phyloP scores from a whole-genome alignment of 2,888 invertebrate genomes.

The Hipparchia semele region DNA sequence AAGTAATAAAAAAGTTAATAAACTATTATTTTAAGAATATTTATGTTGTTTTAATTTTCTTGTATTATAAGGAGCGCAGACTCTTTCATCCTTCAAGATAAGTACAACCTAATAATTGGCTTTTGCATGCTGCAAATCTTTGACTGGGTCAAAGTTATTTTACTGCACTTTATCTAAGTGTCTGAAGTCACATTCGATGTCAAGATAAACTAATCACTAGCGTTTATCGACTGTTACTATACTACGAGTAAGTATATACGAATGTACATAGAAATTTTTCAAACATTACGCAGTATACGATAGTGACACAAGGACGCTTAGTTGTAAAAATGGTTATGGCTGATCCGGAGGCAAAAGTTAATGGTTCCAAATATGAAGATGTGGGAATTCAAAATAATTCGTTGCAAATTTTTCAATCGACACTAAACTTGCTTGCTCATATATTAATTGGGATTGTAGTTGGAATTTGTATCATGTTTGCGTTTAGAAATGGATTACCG shows the following conservation, averaged over 20 bases:
- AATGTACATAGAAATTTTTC: constrained; percentile 25
- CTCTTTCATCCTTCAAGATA: background rate
- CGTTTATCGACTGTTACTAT: constrained; percentile 41
- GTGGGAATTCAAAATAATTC: constrained; percentile 41
- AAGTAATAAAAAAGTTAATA: background rate
- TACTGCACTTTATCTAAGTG: background rate
- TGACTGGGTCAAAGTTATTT: background rate
- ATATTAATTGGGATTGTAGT: constrained; percentile 63
- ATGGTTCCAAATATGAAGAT: constrained; percentile 32
- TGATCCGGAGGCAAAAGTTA: constrained; percentile 36
- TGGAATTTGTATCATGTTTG: constrained; percentile 52
- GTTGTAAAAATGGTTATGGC: constrained; percentile 15
- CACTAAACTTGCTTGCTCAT: constrained; percentile 59
- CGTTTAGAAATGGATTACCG: constrained; percentile 55
- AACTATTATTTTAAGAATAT: background rate
- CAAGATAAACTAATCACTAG: constrained; percentile 48
- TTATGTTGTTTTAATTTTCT: background rate
- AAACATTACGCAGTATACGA: constrained; percentile 25
- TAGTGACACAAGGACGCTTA: constrained; percentile 27
- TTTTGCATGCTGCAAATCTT: background rate
- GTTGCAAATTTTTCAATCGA: constrained; percentile 55
- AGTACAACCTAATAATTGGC: background rate
- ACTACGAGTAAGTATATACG: constrained; percentile 36
- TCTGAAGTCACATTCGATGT: constrained; percentile 40
- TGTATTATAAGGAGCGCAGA: background rate